A percentile compares a stretch with the other conserved stretches of the same genome.
These are phyloP conservation scores for Smutsia gigantea DNA, from an alignment of 2,797 vertebrate genomes.

Conservation along the genomic window DNA sequence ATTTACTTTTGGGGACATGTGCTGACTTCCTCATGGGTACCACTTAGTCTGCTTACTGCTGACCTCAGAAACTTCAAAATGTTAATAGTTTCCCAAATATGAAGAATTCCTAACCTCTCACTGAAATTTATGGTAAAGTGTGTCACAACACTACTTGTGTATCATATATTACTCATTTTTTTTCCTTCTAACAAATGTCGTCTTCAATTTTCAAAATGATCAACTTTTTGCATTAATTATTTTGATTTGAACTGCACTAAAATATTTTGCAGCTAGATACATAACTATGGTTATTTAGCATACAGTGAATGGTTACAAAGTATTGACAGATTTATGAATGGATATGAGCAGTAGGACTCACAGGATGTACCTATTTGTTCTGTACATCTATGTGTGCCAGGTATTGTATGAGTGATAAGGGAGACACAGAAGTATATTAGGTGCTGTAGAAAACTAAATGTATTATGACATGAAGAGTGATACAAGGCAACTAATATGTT, in stretches of 20 bases:
- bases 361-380: background rate
- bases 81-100: conserved; percentile 66
- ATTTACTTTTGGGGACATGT: conserved; percentile 73
- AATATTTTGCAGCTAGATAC: background rate
- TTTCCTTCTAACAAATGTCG: background rate
- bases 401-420: background rate
- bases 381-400: background rate
- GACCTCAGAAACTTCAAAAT: conserved; percentile 72
- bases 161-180: background rate
- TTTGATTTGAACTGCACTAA: conserved; percentile 1
- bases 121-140: background rate
- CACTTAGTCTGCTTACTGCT: conserved; percentile 70
- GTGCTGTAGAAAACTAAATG: background rate
- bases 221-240: background rate
- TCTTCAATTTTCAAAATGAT: conserved; percentile 6
- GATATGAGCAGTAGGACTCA: background rate
- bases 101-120: conserved; percentile 46
- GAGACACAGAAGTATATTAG: background rate
- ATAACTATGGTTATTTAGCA: background rate
- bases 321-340: background rate
- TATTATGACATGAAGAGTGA: background rate
- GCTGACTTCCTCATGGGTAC: conserved; percentile 63
- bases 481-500: background rate
- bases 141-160: background rate
- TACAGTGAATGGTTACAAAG: background rate